These are phyloP conservation scores for Caenorhabditis zanzibari DNA, from an alignment of 2,888 invertebrate species.

Conservation along the genomic window DNA sequence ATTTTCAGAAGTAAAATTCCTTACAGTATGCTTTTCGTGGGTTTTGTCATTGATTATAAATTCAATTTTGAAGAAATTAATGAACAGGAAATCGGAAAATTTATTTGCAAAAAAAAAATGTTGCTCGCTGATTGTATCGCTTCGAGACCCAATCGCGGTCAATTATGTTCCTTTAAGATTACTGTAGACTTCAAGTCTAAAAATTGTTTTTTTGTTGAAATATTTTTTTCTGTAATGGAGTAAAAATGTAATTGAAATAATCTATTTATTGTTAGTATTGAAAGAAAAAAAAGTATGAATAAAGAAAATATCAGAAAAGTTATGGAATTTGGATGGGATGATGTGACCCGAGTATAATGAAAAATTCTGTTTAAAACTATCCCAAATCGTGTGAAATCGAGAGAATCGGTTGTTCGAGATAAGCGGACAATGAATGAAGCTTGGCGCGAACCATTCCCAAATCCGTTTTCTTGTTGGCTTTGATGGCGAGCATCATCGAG, in stretches of 20 bases:
- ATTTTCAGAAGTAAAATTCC: too few relatives aligned
- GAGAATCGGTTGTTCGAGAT: slow-evolving; percentile 70
- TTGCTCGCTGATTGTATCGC: too few relatives aligned
- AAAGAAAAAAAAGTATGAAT: not conserved
- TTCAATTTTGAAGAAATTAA: not conserved
- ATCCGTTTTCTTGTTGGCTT: slow-evolving; percentile 62
- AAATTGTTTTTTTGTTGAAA: not conserved
- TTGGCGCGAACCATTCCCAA: slow-evolving; percentile 72
- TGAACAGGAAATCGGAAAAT: too few relatives aligned
- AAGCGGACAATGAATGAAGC: slow-evolving; percentile 64
- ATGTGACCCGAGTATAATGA: slow-evolving; percentile 6
- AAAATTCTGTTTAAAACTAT: not conserved
- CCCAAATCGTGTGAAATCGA: slow-evolving; percentile 35
- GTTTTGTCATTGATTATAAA: too few relatives aligned
- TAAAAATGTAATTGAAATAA: slow-evolving; percentile 6
- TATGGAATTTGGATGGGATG: slow-evolving; percentile 29
- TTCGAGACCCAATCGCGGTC: not conserved
- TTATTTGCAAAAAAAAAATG: too few relatives aligned
- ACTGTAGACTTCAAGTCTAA: not conserved
- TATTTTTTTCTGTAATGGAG: not conserved
- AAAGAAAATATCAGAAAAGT: not conserved
- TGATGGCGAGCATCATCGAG: slow-evolving; percentile 59
- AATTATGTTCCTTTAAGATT: not conserved
- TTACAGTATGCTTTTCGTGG: too few relatives aligned
- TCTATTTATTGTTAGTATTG: slow-evolving; percentile 32